A percentile compares a stretch with the other conserved stretches of the same genome.
Evolutionary conservation across 1,140 invertebrate species (phyloP).

Genomic region (Lucilia cuprina): DNA sequence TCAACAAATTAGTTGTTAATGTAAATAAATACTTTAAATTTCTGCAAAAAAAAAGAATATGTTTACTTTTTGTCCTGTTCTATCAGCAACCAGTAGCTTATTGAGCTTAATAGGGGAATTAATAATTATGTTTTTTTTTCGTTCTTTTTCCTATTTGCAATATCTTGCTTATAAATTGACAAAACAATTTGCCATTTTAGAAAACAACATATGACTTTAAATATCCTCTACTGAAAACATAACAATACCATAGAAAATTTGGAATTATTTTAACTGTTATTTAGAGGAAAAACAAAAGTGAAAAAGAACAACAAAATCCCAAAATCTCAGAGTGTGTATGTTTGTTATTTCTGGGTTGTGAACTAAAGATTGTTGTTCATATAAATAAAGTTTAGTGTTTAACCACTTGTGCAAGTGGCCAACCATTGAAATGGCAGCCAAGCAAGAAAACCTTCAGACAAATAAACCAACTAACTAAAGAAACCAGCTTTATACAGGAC

Average conservation of each 20-base stretch:
- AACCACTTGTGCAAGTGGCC: slow-evolving; percentile 12
- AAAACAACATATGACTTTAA: not conserved
- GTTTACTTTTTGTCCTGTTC: no score
- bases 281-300: not conserved
- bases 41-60: no score
- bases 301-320: not conserved
- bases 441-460: slow-evolving; percentile 1
- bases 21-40: not conserved
- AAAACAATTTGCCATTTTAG: no score
- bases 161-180: no score
- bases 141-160: no score
- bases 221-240: not conserved
- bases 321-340: not conserved
- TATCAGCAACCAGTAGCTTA: no score
- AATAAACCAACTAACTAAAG: not conserved
- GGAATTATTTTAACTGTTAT: not conserved
- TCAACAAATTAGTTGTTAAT: not conserved
- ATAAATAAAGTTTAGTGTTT: slow-evolving; percentile 12
- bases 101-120: no score
- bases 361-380: not conserved
- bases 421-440: slow-evolving; percentile 16
- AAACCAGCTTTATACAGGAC: not conserved
- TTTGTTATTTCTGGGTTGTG: not conserved
- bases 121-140: no score
- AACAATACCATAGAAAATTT: not conserved